phyloP scores from a whole-genome alignment of 1,140 invertebrate species.

The Pollicipes pollicipes region DNA sequence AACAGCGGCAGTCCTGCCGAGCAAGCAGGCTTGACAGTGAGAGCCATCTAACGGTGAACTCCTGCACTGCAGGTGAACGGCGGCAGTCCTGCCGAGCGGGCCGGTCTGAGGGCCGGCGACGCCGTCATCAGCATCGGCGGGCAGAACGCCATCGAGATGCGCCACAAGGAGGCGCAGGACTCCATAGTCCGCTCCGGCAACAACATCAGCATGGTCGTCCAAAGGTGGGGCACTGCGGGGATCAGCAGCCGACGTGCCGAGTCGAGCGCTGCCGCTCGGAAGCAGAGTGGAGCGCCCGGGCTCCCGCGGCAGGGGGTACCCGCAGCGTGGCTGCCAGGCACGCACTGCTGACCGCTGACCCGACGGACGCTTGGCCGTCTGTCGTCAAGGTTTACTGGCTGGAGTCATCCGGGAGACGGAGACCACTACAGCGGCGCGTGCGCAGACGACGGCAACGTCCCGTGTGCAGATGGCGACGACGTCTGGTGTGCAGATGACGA shows the following conservation, averaged over 20 bases:
- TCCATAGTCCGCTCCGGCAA: constrained; percentile 69
- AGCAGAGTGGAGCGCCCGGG: no score
- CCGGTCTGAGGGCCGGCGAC: constrained; percentile 79
- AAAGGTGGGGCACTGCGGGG: constrained; percentile 63
- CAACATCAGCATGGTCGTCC: constrained; percentile 69
- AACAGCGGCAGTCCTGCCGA: not conserved
- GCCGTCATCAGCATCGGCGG: constrained; percentile 77
- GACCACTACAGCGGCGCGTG: no score
- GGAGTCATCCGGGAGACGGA: no score
- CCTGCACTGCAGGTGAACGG: constrained; percentile 54
- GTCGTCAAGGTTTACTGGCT: no score
- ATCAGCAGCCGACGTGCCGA: constrained; percentile 4
- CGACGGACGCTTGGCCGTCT: no score
- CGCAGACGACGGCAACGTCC: no score
- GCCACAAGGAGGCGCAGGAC: constrained; percentile 90
- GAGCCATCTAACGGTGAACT: not conserved
- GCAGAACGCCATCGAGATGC: constrained; percentile 57
- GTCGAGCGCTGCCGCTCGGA: no score
- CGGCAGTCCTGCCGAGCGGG: constrained; percentile 76
- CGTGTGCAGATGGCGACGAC: no score
- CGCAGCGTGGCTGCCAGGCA: no score
- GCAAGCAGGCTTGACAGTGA: not conserved
- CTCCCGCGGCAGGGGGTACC: no score
- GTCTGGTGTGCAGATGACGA: no score
- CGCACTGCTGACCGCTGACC: no score